Evolutionary conservation across 2,113 vertebrate genomes (phyloP).

Genomic region (Accipiter cooperii): DNA sequence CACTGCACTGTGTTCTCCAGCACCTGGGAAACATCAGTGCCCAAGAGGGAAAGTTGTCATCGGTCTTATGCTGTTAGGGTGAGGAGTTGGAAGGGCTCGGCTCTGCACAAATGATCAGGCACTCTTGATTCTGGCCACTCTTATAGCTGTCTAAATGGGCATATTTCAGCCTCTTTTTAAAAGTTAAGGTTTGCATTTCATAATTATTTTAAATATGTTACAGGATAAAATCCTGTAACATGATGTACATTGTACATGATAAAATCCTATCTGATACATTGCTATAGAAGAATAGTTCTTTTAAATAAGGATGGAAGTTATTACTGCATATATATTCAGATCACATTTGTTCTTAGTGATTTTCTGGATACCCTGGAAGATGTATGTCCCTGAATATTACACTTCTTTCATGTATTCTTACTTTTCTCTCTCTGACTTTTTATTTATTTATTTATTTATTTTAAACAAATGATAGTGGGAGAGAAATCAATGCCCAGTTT

Average conservation of each 20-base stretch:
- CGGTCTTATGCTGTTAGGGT: rapidly evolving
- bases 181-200: not conserved
- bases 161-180: not conserved
- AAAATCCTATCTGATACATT: not conserved
- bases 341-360: not conserved
- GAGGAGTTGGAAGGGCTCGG: not conserved
- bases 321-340: not conserved
- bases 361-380: not conserved
- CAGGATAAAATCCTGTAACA: no score
- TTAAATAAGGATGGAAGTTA: not conserved
- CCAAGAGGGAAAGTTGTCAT: not conserved
- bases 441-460: not conserved
- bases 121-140: not conserved
- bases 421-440: not conserved
- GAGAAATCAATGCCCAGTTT: not conserved
- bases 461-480: not conserved
- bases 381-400: not conserved
- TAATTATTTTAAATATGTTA: not conserved
- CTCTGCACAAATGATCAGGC: not conserved
- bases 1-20: not conserved
- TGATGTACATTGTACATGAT: no score
- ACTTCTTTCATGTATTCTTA: not conserved
- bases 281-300: not conserved
- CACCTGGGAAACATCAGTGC: not conserved
- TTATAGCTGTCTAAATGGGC: not conserved